Percentiles rank a stretch among this genome's conserved stretches.
These are phyloP conservation scores for Cydia amplana DNA, from an alignment of 1,140 invertebrate genomes.

Conservation along the genomic window DNA sequence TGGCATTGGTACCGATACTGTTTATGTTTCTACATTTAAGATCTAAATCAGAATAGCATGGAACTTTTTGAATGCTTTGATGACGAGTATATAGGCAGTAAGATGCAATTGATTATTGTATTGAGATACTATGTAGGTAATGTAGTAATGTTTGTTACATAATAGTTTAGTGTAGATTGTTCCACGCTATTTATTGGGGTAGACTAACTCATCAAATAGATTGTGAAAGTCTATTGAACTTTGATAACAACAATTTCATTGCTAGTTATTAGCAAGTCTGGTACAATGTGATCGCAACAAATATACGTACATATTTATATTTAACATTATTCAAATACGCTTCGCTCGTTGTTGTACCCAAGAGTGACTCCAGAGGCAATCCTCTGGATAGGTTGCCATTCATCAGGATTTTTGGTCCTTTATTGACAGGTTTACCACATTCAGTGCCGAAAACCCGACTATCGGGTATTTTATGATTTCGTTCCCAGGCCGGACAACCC, in stretches of 20 bases:
- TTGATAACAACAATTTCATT: background rate
- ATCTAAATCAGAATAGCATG: background rate
- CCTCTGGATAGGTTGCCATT: too few relatives aligned
- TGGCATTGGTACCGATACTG: background rate
- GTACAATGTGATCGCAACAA: too few relatives aligned
- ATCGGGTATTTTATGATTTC: too few relatives aligned
- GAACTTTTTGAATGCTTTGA: background rate
- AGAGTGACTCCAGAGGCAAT: too few relatives aligned
- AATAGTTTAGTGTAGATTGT: background rate
- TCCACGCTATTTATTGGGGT: constrained; percentile 7
- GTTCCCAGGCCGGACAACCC: too few relatives aligned
- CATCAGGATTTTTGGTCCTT: too few relatives aligned
- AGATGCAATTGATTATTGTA: background rate
- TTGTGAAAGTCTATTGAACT: constrained; percentile 4
- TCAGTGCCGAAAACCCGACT: too few relatives aligned
- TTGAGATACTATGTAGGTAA: background rate
- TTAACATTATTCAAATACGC: too few relatives aligned
- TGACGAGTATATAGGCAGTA: background rate
- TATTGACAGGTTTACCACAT: too few relatives aligned
- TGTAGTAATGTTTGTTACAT: background rate
- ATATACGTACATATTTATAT: too few relatives aligned
- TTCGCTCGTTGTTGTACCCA: too few relatives aligned
- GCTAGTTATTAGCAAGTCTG: background rate
- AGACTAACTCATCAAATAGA: constrained; percentile 15
- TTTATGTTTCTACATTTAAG: background rate